A percentile compares a stretch with the other conserved stretches of the same genome.
Evolutionary conservation across 2,113 vertebrate genomes (phyloP).

Genomic region (Ailuropoda melanoleuca): DNA sequence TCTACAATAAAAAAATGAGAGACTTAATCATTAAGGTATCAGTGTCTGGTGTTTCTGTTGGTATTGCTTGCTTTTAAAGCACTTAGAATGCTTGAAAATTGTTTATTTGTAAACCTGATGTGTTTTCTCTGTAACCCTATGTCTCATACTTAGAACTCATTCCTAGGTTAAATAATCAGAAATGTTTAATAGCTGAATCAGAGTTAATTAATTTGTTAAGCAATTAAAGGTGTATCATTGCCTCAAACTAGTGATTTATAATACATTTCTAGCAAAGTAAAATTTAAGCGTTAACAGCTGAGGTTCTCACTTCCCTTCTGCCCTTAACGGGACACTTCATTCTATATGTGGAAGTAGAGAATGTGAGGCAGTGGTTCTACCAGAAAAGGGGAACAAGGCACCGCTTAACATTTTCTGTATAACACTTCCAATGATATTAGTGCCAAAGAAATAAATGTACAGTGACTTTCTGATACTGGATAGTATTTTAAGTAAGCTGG

Average conservation of each 20-base stretch:
- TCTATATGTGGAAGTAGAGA: neutral
- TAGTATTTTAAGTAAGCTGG: neutral
- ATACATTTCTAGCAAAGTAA: neutral
- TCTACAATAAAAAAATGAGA: neutral
- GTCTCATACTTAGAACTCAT: neutral
- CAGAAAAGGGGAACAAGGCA: neutral
- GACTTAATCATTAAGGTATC: neutral
- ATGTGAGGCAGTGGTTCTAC: neutral
- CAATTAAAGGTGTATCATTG: neutral
- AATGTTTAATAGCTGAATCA: neutral
- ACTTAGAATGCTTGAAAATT: neutral
- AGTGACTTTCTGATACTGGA: neutral
- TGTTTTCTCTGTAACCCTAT: neutral
- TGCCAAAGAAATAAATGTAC: neutral
- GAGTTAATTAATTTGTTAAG: constrained; percentile 46
- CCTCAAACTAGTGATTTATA: constrained; percentile 33
- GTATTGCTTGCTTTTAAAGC: neutral
- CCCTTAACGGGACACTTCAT: neutral
- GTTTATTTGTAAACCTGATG: neutral
- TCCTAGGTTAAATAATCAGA: constrained; percentile 17
- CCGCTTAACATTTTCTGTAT: neutral
- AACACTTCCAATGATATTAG: neutral
- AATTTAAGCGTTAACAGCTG: neutral
- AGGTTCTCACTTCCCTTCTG: neutral
- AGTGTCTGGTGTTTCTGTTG: neutral